Conservation (phyloP, 1,140 invertebrate genomes). For the Chionoecetes opilio region DNA sequence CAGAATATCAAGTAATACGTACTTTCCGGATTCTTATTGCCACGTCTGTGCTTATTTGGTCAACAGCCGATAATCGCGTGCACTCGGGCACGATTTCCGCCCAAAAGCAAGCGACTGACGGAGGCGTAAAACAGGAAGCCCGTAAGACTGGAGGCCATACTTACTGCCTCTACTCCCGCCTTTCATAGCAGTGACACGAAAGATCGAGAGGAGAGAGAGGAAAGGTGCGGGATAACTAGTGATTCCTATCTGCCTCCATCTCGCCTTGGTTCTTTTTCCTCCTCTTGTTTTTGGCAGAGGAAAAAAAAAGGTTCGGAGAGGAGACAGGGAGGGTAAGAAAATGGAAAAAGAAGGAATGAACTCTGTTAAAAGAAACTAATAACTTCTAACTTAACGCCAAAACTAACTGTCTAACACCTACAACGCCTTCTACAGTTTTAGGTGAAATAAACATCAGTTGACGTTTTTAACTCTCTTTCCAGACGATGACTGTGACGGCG, state of each 20-base stretch:
- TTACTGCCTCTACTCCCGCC: neutral
- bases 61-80: too few relatives aligned
- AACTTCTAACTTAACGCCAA: too few relatives aligned
- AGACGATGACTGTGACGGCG: slow-evolving; percentile 84
- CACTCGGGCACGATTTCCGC: too few relatives aligned
- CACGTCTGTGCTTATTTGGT: neutral
- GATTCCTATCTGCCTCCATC: too few relatives aligned
- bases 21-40: neutral
- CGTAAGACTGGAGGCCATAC: neutral
- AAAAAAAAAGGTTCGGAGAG: neutral
- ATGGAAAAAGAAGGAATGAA: neutral
- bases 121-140: too few relatives aligned
- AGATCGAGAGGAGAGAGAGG: too few relatives aligned
- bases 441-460: neutral
- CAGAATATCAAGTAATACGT: neutral
- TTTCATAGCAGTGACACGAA: too few relatives aligned
- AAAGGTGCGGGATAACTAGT: neutral
- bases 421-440: neutral
- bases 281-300: too few relatives aligned
- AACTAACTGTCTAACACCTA: too few relatives aligned
- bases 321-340: neutral
- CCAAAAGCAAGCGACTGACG: too few relatives aligned
- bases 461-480: too few relatives aligned
- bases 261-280: too few relatives aligned
- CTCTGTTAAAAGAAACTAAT: neutral